Evolutionary conservation across 2,888 invertebrate species (phyloP), one percentile per base, ranked within the genome.

Genomic region (Hydroisotoma schaefferi): DNA sequence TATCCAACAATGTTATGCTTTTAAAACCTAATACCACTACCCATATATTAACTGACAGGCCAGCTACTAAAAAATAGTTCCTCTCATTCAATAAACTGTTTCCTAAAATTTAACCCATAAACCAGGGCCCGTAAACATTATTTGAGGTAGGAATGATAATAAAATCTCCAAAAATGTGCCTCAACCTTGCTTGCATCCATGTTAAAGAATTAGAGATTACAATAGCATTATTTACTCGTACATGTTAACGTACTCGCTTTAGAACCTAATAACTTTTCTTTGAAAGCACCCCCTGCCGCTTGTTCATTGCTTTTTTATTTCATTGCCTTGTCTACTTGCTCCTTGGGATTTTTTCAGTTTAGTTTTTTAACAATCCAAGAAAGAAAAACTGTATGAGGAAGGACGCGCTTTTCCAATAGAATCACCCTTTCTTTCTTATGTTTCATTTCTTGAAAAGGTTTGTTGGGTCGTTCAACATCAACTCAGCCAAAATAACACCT

Each of bases 241-340:
- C n/a, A n/a, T n/a, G n/a, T 52, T 52, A 58, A 52, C 57, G 43
- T 49, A 51, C 51, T 57, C 40, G 47, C 52, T 44, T 58, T 52
- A 33, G 40, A 28, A 47, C 33, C 59, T 54, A 53, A 59, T 59
- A 59, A 59, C 59, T 59, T 54, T 57, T 40, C 51, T 52, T 52
- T 58, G 52, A 52, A 59, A 37, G 48, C 52, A 33, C 40, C 52
- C 33, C 52, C 54, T 29, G 28, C 51, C 52, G 59, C 48, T 25
- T 22, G n/a, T 47, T 59, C 48, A 59, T 59, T 59, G 53, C 59
- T 54, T 59, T 58, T 59, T 59, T 59, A 59, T 59, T n/a, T 46
- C 58, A 58, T 48, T 40, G 5, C 8, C 23, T 33, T 46, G 46
- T 25, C 46, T 46, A 12, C 25, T 23, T n/a, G n/a, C n/a, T 46